Percentiles rank a stretch among this genome's conserved stretches.
phyloP scores from a whole-genome alignment of 2,113 vertebrate species.

The Procapra przewalskii region DNA sequence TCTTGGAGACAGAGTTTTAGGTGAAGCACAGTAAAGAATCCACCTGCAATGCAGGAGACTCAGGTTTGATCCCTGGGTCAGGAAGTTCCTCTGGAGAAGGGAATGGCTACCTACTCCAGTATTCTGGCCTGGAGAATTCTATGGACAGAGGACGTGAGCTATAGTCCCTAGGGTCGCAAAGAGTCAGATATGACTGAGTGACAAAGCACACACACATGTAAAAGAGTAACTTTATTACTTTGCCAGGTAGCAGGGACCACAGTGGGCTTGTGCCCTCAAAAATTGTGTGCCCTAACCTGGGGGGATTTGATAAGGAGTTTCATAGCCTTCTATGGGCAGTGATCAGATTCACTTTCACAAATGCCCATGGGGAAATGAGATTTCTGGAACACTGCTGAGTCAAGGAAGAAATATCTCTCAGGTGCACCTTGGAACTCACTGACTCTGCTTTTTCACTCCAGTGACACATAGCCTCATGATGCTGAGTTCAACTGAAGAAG shows the following conservation, averaged over 20 bases:
- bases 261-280: neutral
- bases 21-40: neutral
- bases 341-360: constrained; percentile 7
- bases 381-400: neutral
- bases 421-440: neutral
- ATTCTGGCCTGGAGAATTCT: neutral
- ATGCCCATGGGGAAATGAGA: neutral
- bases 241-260: neutral
- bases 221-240: neutral
- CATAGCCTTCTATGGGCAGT: neutral
- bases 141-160: neutral
- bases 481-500: neutral
- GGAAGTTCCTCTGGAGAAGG: neutral
- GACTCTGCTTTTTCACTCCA: neutral
- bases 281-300: neutral
- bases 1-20: neutral
- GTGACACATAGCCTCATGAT: neutral
- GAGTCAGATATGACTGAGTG: neutral
- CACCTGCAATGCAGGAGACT: neutral
- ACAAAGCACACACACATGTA: neutral
- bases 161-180: neutral
- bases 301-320: neutral
- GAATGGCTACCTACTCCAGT: neutral
- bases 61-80: neutral
- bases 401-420: neutral